These are phyloP conservation scores for Ylistrum balloti DNA, from an alignment of 1,140 invertebrate genomes.

Conservation along the genomic window DNA sequence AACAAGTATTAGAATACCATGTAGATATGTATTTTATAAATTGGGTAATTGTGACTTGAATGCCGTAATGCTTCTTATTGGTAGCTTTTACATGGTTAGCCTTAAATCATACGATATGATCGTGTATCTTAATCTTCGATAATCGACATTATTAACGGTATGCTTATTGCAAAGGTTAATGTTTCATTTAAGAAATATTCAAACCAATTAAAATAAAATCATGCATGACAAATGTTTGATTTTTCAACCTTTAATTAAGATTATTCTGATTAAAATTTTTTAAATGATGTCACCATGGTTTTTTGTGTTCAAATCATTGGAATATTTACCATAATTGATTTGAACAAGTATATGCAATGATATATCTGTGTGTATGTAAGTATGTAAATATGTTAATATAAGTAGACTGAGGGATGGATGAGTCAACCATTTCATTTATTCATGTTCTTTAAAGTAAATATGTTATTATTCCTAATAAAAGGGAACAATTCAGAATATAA, in stretches of 20 bases:
- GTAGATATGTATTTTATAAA: not conserved
- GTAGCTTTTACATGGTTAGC: not conserved
- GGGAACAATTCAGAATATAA: constrained; percentile 26
- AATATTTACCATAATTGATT: not conserved
- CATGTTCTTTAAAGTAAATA: not conserved
- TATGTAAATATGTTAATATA: not conserved
- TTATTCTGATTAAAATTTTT: not conserved
- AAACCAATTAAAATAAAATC: not conserved
- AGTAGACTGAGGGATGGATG: not conserved
- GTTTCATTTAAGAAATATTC: not conserved
- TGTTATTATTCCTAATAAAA: constrained; percentile 27
- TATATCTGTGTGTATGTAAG: not conserved
- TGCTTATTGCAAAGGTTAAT: not conserved
- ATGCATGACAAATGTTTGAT: not conserved
- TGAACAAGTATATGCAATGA: not conserved
- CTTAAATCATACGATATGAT: not conserved
- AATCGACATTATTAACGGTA: not conserved
- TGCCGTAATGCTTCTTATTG: not conserved
- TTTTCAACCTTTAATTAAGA: not conserved
- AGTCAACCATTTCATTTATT: not conserved
- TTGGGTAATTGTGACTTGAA: not conserved
- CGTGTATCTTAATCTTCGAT: not conserved
- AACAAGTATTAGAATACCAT: not conserved
- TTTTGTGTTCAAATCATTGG: not conserved
- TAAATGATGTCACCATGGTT: not conserved